Evolutionary conservation across 92 coral and sea anemone genomes (phyloP).

Genomic region (Meandrina meandrites): DNA sequence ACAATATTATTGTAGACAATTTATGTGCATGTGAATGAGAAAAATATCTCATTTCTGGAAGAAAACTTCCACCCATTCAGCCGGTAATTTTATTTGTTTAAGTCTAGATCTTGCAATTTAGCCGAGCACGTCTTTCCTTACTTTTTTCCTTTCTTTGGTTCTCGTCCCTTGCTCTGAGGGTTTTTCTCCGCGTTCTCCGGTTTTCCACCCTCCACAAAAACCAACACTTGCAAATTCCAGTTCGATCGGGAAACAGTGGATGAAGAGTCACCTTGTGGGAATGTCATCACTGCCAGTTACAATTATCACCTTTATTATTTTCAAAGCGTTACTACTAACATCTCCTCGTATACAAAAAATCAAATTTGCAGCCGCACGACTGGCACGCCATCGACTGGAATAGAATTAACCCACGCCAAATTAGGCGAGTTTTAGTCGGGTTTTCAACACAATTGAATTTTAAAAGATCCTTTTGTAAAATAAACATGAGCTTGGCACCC

Average conservation of each 20-base stretch:
- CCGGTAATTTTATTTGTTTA: background rate
- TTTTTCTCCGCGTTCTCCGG: no score
- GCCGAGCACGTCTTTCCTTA: background rate
- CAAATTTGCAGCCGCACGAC: background rate
- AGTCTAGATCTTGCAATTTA: background rate
- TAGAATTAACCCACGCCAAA: background rate
- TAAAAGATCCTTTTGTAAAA: background rate
- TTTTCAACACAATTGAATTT: background rate
- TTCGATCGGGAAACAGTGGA: no score
- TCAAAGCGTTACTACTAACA: background rate
- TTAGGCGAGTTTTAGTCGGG: background rate
- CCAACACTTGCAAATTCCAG: no score
- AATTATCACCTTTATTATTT: no score
- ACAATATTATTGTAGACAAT: background rate
- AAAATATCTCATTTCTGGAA: background rate
- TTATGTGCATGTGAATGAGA: background rate
- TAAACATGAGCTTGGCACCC: conserved; percentile 31
- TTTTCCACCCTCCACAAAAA: no score
- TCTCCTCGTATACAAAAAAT: background rate
- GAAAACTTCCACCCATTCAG: background rate
- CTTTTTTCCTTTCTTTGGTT: no score
- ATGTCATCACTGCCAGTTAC: no score
- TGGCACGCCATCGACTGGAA: background rate
- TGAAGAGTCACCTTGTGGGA: no score
- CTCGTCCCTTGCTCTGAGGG: no score